These are phyloP conservation scores for Kuschelorhynchus macadamiae DNA, from an alignment of 2,888 invertebrate species.

Conservation along the genomic window DNA sequence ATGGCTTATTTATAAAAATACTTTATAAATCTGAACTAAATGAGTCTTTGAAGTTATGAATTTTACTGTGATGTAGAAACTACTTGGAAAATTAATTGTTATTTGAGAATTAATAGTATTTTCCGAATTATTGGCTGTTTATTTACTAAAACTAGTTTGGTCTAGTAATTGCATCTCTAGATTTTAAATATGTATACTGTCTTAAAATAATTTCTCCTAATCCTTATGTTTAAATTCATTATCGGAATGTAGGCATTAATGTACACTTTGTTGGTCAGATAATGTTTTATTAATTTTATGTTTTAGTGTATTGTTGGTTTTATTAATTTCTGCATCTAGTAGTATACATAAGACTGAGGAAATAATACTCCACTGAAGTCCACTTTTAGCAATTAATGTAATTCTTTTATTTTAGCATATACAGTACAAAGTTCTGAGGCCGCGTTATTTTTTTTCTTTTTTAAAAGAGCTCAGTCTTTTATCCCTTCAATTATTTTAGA, in stretches of 20 bases:
- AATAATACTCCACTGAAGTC: slow-evolving; percentile 61
- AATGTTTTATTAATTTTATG: slow-evolving; percentile 40
- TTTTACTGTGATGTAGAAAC: no score
- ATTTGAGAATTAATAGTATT: not conserved
- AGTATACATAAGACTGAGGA: slow-evolving; percentile 65
- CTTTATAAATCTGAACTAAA: no score
- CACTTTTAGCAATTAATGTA: slow-evolving; percentile 58
- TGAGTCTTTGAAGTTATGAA: no score
- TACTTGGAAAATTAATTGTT: not conserved
- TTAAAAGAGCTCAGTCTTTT: slow-evolving; percentile 8
- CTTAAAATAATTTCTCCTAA: not conserved
- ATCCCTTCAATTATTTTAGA: slow-evolving; percentile 8
- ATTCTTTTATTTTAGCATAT: slow-evolving; percentile 53
- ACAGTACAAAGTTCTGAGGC: slow-evolving; percentile 55
- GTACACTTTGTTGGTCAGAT: slow-evolving; percentile 40
- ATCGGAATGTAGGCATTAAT: slow-evolving; percentile 15
- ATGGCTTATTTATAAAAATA: no score
- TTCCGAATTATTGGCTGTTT: no score
- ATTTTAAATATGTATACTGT: slow-evolving; percentile 12
- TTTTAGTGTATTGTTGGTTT: slow-evolving; percentile 27
- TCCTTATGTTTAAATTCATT: slow-evolving; percentile 17
- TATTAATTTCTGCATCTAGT: slow-evolving; percentile 58
- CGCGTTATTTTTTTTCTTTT: not conserved
- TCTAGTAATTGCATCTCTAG: slow-evolving; percentile 3
- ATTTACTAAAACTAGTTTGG: no score